Percentiles rank a stretch among this genome's conserved stretches.
Evolutionary conservation across 2,888 invertebrate genomes (phyloP).

Genomic region (Pristionchus entomophagus): DNA sequence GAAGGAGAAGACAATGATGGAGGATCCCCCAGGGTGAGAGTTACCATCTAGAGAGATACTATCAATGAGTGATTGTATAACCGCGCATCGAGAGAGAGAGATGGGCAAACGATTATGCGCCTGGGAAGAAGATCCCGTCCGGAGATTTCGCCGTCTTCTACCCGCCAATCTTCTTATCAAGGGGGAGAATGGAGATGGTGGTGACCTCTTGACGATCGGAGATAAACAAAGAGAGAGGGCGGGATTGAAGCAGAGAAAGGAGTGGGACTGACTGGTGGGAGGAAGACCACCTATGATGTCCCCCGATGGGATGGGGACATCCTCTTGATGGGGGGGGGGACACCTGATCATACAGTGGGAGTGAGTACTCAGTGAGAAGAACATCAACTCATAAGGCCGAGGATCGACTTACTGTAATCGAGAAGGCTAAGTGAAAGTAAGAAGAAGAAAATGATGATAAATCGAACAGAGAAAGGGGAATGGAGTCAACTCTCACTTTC

Average conservation of each 20-base stretch:
- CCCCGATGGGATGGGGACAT: neutral
- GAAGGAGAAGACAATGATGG: conserved; percentile 1
- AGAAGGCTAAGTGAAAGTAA: neutral
- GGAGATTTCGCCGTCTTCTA: neutral
- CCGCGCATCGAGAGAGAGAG: neutral
- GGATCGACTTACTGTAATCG: neutral
- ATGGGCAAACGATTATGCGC: conserved; percentile 18
- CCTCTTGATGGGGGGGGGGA: neutral
- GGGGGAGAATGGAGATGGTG: neutral
- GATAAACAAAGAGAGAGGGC: conserved; percentile 36
- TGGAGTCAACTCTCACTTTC: conserved; percentile 30
- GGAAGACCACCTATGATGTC: conserved; percentile 23
- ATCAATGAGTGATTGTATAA: conserved; percentile 40
- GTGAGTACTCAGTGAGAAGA: conserved; percentile 2
- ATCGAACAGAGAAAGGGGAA: neutral
- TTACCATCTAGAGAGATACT: conserved; percentile 7
- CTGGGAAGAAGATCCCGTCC: conserved; percentile 38
- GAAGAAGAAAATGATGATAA: neutral
- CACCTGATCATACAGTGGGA: conserved; percentile 43
- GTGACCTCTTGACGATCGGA: conserved; percentile 37
- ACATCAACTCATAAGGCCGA: neutral
- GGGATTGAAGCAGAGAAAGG: neutral
- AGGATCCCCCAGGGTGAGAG: conserved; percentile 30
- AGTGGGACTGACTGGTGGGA: neutral
- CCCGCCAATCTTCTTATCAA: conserved; percentile 41